Conservation (phyloP, 2,113 vertebrate species). For the Scartelaos histophorus region DNA sequence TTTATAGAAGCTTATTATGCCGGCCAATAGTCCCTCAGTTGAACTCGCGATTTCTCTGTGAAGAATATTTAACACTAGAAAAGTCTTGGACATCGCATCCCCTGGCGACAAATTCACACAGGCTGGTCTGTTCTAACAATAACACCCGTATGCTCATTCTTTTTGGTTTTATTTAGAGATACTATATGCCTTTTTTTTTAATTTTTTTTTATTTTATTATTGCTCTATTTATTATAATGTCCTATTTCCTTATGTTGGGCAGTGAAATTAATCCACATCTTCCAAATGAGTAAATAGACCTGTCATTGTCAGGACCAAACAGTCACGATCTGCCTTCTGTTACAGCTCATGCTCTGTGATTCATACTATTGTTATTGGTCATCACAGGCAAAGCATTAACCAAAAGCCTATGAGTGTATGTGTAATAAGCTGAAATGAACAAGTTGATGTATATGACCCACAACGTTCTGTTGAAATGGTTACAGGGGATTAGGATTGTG, state of each 20-base stretch:
- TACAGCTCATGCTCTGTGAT: conserved; percentile 32
- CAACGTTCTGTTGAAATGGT: not conserved
- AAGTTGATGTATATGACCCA: not conserved
- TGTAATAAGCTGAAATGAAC: not conserved
- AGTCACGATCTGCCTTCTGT: conserved; percentile 42
- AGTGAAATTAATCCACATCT: not conserved
- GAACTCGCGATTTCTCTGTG: not conserved
- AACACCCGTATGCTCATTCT: not conserved
- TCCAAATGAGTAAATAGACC: not conserved
- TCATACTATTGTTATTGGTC: conserved; percentile 39
- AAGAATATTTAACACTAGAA: not conserved
- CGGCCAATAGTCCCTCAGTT: not conserved
- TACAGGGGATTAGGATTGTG: not conserved
- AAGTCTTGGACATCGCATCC: not conserved
- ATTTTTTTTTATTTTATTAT: not conserved
- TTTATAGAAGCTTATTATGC: conserved; percentile 54
- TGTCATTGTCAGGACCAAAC: not conserved
- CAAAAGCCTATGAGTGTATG: not conserved
- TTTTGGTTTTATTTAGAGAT: not conserved
- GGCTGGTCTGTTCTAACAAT: not conserved
- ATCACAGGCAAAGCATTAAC: conserved; percentile 4
- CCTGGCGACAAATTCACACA: not conserved
- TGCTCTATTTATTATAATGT: not conserved
- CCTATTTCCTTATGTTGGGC: not conserved
- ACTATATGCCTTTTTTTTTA: not conserved